Base-by-base conservation (phyloP, 2,888 invertebrate species). In the Cephus spinipes region DNA sequence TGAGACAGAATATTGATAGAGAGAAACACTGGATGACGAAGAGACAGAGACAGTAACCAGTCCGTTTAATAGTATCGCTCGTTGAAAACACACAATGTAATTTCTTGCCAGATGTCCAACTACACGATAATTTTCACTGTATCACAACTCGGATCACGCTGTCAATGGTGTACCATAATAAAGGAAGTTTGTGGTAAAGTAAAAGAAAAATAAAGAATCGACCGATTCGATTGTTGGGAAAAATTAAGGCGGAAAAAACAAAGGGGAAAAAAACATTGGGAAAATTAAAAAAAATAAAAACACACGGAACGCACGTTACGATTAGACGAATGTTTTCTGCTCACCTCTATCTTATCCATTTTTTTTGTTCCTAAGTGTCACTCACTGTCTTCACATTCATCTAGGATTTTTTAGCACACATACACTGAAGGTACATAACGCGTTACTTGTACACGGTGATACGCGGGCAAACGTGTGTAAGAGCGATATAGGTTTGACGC, bases 261-360 rank as follows among this genome's bases (percentile, higher is more conserved):
- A 36, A 36, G 36, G 35, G 12, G 6, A 6, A 40, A 12, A 23
- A 40, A 40, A 23, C 6, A 15, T 40, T 40, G 6, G 40, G 9
- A 40, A 40, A 40, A 15, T 40, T 1, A 23, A 40, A 40, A 15
- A 35, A 40, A 40, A 40, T 40, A 40, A 40, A 40, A 40, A 40
- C 40, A 40, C 40, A 40, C 15, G 23, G 0, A 40, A 40, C 15
- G 6, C 40, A 23, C 40, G 40, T 40, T 23, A 40, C 6, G 23
- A 40, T 6, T 23, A 40, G 40, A 23, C 23, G 6, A 35, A 75
- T 9, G 55, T n/a, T 69, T 55, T 68, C 68, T 12, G 81, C 89
- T 89, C 83, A 91, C 91, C 90, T 91, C 91, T 87, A 91, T 88
- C 88, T 91, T 91, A 89, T 91, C 91, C 91, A 91, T 91, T 86